Conservation (phyloP, 2,797 vertebrate species). For the Champsocephalus gunnari region DNA sequence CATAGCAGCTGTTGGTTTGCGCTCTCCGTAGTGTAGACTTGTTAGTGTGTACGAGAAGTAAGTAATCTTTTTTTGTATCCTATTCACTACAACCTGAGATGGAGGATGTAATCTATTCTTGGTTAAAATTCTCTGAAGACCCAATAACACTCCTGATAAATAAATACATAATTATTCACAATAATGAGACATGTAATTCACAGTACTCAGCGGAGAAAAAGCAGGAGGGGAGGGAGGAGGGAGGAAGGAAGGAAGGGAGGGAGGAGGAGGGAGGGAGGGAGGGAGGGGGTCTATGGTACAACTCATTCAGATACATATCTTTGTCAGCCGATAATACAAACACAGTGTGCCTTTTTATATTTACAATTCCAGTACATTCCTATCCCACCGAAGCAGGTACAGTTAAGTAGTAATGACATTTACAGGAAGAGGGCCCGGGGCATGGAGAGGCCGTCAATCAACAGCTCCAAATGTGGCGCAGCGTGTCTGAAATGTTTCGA, state of each 20-base stretch:
- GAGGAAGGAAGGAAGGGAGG: background rate
- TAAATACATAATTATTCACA: constrained; percentile 80
- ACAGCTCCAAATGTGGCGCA: no score
- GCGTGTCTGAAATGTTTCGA: no score
- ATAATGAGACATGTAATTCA: constrained; percentile 77
- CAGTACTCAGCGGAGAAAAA: constrained; percentile 74
- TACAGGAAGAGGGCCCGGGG: constrained; percentile 54
- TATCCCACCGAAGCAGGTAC: constrained; percentile 74
- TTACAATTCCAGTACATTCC: constrained; percentile 81
- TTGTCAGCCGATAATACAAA: constrained; percentile 75
- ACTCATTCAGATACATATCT: constrained; percentile 73
- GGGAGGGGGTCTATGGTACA: constrained; percentile 51
- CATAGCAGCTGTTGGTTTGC: constrained; percentile 58
- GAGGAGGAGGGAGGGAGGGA: no score
- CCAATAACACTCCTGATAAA: constrained; percentile 72
- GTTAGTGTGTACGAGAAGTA: constrained; percentile 56
- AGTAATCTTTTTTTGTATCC: constrained; percentile 44
- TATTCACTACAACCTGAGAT: constrained; percentile 77
- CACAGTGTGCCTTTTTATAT: constrained; percentile 75
- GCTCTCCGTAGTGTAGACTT: constrained; percentile 47
- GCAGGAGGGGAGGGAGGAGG: constrained; percentile 4
- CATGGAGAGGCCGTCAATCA: constrained; percentile 37
- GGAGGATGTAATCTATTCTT: constrained; percentile 64
- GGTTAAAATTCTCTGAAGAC: constrained; percentile 65
- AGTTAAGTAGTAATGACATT: constrained; percentile 68